Evolutionary conservation across 2,888 invertebrate species (phyloP), one percentile per base, ranked within the genome.

Genomic region (Heliconius erato): DNA sequence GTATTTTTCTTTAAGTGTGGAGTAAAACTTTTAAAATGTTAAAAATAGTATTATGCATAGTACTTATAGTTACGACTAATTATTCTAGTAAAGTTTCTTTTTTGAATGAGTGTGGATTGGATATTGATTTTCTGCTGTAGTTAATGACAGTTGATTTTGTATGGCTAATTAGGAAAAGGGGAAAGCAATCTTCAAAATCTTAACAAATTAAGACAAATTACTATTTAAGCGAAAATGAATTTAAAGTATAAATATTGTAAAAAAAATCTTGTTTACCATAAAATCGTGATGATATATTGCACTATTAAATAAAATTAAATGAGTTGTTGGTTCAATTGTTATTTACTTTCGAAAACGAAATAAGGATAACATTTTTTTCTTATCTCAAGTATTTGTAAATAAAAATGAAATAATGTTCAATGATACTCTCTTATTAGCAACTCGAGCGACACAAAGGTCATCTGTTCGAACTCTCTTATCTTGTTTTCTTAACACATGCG

Each of bases 351-450:
- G 7, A 32, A 32, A 32, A 32, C 3, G 54, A 54, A 54, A 54
- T 23, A 54, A 54, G 23, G 1, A 54, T 54, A 54, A 3, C 54
- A 23, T 23, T 71, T 44, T 26, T 26, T 49, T 28, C 19, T 67
- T 67, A 78, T 77, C 65, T 77, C 7, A 78, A 40, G 26, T 72
- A 26, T 19, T 19, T 65, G 26, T 77, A 67, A 78, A 78, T 19
- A 68, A 49, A 78, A 78, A n/a, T 78, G 1, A 49, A 40, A 78
- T n/a, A 26, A 67, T 28, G 14, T 59, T 59, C 59, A 40, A 40
- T 16, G 63, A 16, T 80, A 65, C 82, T 74, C 63, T 79, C 19
- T 82, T 79, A 82, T 84, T 72, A 81, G 54, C 59, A 80, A 80
- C 78, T 63, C 44, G 2, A 35, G 40, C 65, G 74, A 78, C 26